Conservation (phyloP, 2,888 invertebrate genomes). For the Himalopsyche japonica region DNA sequence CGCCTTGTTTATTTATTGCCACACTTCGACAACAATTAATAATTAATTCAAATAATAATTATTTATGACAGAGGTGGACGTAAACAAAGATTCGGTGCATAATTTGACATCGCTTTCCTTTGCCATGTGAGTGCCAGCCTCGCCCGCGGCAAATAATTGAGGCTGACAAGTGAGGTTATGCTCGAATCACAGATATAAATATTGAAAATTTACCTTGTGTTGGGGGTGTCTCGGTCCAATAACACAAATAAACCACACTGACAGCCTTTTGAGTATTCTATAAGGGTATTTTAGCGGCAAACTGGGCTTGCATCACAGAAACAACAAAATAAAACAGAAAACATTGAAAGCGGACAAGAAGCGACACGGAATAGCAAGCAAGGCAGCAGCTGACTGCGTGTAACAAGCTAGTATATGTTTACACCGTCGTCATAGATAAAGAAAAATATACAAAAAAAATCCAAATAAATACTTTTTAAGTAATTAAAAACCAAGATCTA, state of each 20-base stretch:
- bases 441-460: conserved; percentile 11
- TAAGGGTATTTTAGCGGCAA: conserved; percentile 55
- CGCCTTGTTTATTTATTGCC: not conserved
- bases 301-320: conserved; percentile 62
- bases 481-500: no score
- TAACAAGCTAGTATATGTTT: conserved; percentile 40
- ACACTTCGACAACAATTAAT: not conserved
- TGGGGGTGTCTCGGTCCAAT: conserved; percentile 50
- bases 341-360: conserved; percentile 64
- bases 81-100: not conserved
- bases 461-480: not conserved
- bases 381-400: conserved; percentile 69
- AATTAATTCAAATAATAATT: not conserved
- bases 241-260: conserved; percentile 55
- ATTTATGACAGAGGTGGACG: not conserved
- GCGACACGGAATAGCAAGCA: conserved; percentile 69
- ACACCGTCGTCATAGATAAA: conserved; percentile 48
- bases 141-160: conserved; percentile 45
- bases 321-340: conserved; percentile 63
- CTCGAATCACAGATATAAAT: conserved; percentile 60
- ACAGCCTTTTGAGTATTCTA: conserved; percentile 49
- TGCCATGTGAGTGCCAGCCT: conserved; percentile 31
- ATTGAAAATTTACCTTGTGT: conserved; percentile 59
- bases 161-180: conserved; percentile 55
- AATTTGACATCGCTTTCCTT: conserved; percentile 4